These are phyloP conservation scores for Diphyllodes magnificus DNA, from an alignment of 2,113 vertebrate genomes.

Conservation along the genomic window DNA sequence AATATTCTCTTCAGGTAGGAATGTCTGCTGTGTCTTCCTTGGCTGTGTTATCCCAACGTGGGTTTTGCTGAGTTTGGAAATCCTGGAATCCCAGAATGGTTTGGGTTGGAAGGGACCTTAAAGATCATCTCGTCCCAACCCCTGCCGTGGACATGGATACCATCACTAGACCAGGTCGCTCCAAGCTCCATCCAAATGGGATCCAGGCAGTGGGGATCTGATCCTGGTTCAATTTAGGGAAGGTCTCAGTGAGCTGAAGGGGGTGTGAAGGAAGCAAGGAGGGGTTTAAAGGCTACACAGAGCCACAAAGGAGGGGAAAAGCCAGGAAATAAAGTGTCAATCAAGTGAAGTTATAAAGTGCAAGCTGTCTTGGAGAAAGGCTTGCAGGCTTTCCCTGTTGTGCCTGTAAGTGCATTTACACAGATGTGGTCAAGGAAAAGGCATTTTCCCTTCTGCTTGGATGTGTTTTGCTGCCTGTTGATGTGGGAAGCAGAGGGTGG, in stretches of 20 bases:
- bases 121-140: accelerated
- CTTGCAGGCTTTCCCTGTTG: background rate
- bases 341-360: background rate
- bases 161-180: background rate
- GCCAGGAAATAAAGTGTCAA: background rate
- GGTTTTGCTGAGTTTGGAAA: background rate
- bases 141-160: accelerated
- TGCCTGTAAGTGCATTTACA: background rate
- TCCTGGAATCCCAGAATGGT: background rate
- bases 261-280: background rate
- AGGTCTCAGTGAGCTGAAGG: background rate
- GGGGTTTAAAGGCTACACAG: accelerated
- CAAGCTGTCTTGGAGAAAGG: background rate
- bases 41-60: background rate
- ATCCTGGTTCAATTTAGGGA: background rate
- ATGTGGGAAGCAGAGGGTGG: background rate
- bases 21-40: background rate
- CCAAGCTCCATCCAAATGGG: background rate
- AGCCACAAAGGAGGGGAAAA: accelerated
- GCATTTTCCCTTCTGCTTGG: background rate
- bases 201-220: background rate
- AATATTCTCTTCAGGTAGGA: slow-evolving; percentile 87
- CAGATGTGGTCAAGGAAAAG: background rate
- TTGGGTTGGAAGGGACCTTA: background rate
- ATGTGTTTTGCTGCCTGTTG: background rate